Evolutionary conservation across 2,113 vertebrate genomes (phyloP).

Genomic region (Origma solitaria): DNA sequence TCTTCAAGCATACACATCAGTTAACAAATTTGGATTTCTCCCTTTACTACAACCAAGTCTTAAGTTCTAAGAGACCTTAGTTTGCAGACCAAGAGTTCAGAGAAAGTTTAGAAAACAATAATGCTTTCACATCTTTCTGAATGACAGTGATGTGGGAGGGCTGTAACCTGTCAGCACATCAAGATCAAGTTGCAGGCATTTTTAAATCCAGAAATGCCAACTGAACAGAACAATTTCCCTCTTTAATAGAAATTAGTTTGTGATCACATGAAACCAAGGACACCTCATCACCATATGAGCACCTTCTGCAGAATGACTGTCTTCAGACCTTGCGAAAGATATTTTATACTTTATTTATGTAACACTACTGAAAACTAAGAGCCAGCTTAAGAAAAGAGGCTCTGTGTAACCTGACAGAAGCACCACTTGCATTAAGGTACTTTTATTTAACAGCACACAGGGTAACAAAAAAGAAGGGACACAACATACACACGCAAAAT

Average conservation of each 20-base stretch:
- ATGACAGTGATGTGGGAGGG: neutral
- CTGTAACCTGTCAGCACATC: neutral
- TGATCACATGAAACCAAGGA: neutral
- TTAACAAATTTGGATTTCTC: slow-evolving; percentile 72
- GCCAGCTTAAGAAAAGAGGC: slow-evolving; percentile 8
- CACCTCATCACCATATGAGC: neutral
- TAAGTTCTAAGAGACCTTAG: neutral
- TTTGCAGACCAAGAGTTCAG: neutral
- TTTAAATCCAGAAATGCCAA: neutral
- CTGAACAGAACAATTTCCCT: neutral
- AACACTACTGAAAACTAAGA: slow-evolving; percentile 21
- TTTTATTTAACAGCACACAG: slow-evolving; percentile 52
- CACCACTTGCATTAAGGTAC: neutral
- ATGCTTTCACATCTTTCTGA: neutral
- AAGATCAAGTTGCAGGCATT: neutral
- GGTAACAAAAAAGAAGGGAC: neutral
- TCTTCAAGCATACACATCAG: slow-evolving; percentile 74
- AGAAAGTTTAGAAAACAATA: neutral
- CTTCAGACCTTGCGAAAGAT: neutral
- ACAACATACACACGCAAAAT: neutral
- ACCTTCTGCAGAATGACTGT: neutral
- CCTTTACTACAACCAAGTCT: slow-evolving; percentile 60
- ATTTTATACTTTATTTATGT: slow-evolving; percentile 11
- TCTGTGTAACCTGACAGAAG: slow-evolving; percentile 37
- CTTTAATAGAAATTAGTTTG: neutral